These are phyloP conservation scores for Pheosia tremula DNA, from an alignment of 2,888 invertebrate genomes.

Conservation along the genomic window DNA sequence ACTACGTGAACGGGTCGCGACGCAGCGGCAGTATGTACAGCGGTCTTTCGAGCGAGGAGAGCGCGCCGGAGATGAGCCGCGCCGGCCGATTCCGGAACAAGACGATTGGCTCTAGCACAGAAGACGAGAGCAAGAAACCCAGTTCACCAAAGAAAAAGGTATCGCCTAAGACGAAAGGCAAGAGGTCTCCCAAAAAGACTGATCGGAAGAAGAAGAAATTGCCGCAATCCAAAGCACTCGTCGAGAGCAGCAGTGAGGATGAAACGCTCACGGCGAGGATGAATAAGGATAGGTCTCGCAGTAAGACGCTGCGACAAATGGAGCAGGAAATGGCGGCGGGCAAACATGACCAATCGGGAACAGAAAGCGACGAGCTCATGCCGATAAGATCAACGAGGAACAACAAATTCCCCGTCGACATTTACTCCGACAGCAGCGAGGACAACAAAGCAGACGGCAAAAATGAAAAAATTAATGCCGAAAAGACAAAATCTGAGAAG, in stretches of 20 bases:
- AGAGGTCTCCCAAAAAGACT: constrained; percentile 70
- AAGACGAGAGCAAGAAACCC: constrained; percentile 82
- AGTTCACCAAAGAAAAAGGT: constrained; percentile 77
- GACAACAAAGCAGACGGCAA: constrained; percentile 56
- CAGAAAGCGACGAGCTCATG: constrained; percentile 92
- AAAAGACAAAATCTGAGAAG: constrained; percentile 83
- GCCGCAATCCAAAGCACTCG: constrained; percentile 74
- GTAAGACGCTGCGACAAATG: constrained; percentile 88
- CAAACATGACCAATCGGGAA: constrained; percentile 82
- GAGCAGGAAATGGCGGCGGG: constrained; percentile 89
- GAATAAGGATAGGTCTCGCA: constrained; percentile 73
- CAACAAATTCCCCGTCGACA: constrained; percentile 87
- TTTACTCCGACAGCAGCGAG: constrained; percentile 94
- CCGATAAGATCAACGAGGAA: constrained; percentile 85
- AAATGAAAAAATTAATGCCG: constrained; percentile 68
- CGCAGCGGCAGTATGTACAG: constrained; percentile 87
- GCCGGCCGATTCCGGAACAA: constrained; percentile 63
- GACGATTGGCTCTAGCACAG: constrained; percentile 83
- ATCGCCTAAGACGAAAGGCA: constrained; percentile 72
- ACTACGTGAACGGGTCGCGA: constrained; percentile 90
- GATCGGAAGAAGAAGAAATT: constrained; percentile 81
- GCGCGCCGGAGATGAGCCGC: constrained; percentile 68
- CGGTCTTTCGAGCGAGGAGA: constrained; percentile 83
- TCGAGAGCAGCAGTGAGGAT: constrained; percentile 87
- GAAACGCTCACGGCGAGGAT: constrained; percentile 72